A percentile compares a stretch with the other conserved stretches of the same genome.
Conservation (phyloP, 2,113 vertebrate species). For the Cervus canadensis region DNA sequence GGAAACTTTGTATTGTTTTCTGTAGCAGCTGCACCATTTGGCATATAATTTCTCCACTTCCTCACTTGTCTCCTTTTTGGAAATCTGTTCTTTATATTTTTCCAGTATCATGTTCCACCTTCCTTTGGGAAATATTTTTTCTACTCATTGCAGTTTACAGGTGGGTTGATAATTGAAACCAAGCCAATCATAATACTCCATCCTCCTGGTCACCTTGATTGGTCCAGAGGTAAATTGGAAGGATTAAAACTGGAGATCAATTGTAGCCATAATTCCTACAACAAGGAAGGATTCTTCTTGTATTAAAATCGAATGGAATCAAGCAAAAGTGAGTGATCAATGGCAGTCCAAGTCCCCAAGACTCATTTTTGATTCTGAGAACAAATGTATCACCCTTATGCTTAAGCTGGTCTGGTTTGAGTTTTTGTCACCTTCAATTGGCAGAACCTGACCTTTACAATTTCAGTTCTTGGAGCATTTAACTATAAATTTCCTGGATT, state of each 20-base stretch:
- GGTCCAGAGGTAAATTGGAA: not conserved
- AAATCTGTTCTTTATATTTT: not conserved
- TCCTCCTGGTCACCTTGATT: not conserved
- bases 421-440: not conserved
- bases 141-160: not conserved
- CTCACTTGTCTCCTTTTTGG: not conserved
- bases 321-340: not conserved
- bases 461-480: not conserved
- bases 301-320: not conserved
- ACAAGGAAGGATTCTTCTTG: not conserved
- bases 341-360: not conserved
- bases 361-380: not conserved
- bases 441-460: not conserved
- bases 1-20: not conserved
- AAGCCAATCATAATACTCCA: not conserved
- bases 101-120: not conserved
- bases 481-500: not conserved
- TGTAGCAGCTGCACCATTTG: not conserved
- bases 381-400: not conserved
- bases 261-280: not conserved
- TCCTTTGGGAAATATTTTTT: not conserved
- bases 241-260: not conserved
- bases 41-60: not conserved
- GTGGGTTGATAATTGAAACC: not conserved
- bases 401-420: not conserved